A percentile compares a stretch with the other conserved stretches of the same genome.
phyloP scores from a whole-genome alignment of 2,888 invertebrate genomes.

The Allygus modestus region DNA sequence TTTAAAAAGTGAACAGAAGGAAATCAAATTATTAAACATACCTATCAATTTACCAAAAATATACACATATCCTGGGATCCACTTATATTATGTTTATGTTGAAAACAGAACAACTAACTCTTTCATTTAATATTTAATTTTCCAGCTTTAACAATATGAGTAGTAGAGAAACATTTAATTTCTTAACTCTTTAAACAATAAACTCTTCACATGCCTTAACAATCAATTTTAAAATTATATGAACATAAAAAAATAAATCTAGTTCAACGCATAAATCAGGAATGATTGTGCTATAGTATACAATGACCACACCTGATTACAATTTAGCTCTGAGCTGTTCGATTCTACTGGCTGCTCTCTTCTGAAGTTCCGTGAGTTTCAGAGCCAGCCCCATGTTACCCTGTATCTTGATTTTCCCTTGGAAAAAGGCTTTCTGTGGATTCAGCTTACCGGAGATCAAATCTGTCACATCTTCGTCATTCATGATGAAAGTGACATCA shows the following conservation, averaged over 20 bases:
- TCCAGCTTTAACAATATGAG: too few relatives aligned
- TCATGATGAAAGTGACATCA: conserved; percentile 93
- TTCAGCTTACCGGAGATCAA: conserved; percentile 94
- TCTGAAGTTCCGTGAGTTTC: conserved; percentile 92
- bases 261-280: background rate
- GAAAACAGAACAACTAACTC: too few relatives aligned
- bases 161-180: too few relatives aligned
- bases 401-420: conserved; percentile 97
- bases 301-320: conserved; percentile 73
- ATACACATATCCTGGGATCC: too few relatives aligned
- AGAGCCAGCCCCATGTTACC: conserved; percentile 98
- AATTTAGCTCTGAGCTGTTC: conserved; percentile 86
- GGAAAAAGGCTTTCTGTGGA: conserved; percentile 97
- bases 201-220: background rate
- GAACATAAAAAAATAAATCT: background rate
- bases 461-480: conserved; percentile 92
- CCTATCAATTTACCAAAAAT: too few relatives aligned
- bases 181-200: too few relatives aligned
- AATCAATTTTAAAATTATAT: background rate
- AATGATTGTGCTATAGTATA: background rate
- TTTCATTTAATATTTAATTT: too few relatives aligned
- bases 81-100: too few relatives aligned
- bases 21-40: too few relatives aligned
- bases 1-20: too few relatives aligned
- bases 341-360: conserved; percentile 84